Conservation (phyloP, 2,888 invertebrate species). For the Imbricaverruca yamaguchii region DNA sequence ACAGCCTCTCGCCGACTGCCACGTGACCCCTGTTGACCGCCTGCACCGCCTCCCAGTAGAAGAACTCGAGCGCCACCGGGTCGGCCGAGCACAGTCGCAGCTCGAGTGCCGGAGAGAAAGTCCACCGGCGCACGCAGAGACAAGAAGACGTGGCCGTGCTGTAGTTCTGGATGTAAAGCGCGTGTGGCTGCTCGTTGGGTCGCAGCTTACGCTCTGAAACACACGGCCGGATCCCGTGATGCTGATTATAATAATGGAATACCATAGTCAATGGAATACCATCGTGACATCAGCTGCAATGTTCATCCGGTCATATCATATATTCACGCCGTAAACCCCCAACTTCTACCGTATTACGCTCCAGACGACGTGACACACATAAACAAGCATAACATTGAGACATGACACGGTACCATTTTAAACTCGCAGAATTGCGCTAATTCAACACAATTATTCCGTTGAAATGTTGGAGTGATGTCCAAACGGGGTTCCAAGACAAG, state of each 20-base stretch:
- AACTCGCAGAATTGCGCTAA: too few relatives aligned
- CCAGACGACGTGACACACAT: too few relatives aligned
- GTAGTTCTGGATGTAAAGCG: constrained; percentile 97
- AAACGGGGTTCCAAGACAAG: too few relatives aligned
- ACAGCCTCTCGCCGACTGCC: constrained; percentile 79
- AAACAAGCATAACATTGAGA: too few relatives aligned
- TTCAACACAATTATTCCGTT: too few relatives aligned
- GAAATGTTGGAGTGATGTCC: too few relatives aligned
- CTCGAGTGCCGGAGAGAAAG: constrained; percentile 59
- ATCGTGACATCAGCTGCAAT: too few relatives aligned
- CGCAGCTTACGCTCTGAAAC: constrained; percentile 82
- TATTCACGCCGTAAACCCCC: too few relatives aligned
- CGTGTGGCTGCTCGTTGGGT: constrained; percentile 90
- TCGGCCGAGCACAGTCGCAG: constrained; percentile 30
- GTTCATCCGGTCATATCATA: too few relatives aligned
- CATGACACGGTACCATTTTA: too few relatives aligned
- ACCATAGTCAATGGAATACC: too few relatives aligned
- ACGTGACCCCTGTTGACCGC: constrained; percentile 92
- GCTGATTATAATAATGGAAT: neutral
- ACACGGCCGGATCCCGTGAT: neutral
- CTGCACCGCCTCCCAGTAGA: constrained; percentile 62
- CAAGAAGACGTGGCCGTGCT: constrained; percentile 95
- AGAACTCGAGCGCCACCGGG: constrained; percentile 30
- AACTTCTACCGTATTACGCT: too few relatives aligned
- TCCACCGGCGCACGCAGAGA: constrained; percentile 77